Evolutionary conservation across 1,140 invertebrate genomes (phyloP).

Genomic region (Lepidotrigona ventralis): DNA sequence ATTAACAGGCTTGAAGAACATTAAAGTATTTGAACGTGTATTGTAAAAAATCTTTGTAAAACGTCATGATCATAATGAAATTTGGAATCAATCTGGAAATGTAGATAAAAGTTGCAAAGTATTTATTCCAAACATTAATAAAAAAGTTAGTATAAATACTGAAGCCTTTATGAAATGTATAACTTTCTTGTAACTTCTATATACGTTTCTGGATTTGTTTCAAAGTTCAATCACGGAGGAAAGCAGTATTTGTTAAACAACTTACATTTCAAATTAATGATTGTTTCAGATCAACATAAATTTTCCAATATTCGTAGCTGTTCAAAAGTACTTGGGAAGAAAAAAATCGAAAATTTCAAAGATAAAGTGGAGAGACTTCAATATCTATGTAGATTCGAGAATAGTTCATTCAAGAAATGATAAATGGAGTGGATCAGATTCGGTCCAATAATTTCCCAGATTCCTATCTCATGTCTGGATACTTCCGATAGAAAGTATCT

Average conservation of each 20-base stretch:
- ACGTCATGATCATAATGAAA: too few species aligned
- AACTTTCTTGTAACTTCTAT: too few species aligned
- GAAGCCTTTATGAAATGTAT: too few species aligned
- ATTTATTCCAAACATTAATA: too few species aligned
- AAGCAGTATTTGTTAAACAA: background rate
- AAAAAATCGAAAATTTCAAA: background rate
- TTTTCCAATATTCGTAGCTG: background rate
- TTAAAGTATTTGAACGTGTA: too few species aligned
- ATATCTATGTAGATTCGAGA: too few species aligned
- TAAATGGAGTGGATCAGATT: background rate
- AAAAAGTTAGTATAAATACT: too few species aligned
- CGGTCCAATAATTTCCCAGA: background rate
- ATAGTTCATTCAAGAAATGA: background rate
- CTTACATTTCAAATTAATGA: background rate
- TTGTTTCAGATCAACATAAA: background rate
- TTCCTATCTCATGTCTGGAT: background rate
- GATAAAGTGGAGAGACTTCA: background rate
- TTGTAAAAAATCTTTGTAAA: too few species aligned
- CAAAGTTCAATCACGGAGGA: background rate
- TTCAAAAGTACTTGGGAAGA: background rate
- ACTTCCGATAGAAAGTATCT: background rate
- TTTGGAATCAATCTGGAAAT: too few species aligned
- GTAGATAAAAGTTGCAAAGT: too few species aligned
- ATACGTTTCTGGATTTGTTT: background rate
- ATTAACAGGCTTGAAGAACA: background rate